phyloP scores from a whole-genome alignment of 2,113 vertebrate species.

The Platichthys flesus region DNA sequence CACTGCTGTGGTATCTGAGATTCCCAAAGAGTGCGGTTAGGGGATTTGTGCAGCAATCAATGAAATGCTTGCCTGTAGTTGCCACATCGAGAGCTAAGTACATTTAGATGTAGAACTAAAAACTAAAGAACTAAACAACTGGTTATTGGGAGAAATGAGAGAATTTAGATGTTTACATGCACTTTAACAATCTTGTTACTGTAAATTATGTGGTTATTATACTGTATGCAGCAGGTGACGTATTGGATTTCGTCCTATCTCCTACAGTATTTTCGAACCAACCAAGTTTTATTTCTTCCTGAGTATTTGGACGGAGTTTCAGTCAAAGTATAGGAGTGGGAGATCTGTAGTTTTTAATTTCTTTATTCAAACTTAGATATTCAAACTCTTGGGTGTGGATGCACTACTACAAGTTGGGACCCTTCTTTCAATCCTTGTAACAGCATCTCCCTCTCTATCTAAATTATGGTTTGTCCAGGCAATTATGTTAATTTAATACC shows the following conservation, averaged over 20 bases:
- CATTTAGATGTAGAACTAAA: not conserved
- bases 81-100: conserved; percentile 33
- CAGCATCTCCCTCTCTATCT: too few species aligned
- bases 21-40: conserved; percentile 47
- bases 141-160: conserved; percentile 9
- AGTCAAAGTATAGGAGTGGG: too few species aligned
- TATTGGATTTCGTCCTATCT: conserved; percentile 14
- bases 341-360: too few species aligned
- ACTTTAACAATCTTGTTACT: conserved; percentile 23
- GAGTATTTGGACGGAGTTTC: too few species aligned
- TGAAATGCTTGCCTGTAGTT: conserved; percentile 24
- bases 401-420: not conserved
- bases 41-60: conserved; percentile 56
- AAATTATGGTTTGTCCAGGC: too few species aligned
- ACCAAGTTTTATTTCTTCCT: too few species aligned
- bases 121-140: conserved; percentile 1
- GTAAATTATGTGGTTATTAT: conserved; percentile 14
- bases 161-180: conserved; percentile 30
- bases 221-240: conserved; percentile 10
- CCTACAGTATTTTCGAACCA: conserved; percentile 25
- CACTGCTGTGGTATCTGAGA: conserved; percentile 28
- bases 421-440: too few species aligned
- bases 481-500: too few species aligned
- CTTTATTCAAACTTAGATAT: not conserved
- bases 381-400: not conserved